Evolutionary conservation across 2,888 invertebrate genomes (phyloP).

Genomic region (Erebia epiphron): DNA sequence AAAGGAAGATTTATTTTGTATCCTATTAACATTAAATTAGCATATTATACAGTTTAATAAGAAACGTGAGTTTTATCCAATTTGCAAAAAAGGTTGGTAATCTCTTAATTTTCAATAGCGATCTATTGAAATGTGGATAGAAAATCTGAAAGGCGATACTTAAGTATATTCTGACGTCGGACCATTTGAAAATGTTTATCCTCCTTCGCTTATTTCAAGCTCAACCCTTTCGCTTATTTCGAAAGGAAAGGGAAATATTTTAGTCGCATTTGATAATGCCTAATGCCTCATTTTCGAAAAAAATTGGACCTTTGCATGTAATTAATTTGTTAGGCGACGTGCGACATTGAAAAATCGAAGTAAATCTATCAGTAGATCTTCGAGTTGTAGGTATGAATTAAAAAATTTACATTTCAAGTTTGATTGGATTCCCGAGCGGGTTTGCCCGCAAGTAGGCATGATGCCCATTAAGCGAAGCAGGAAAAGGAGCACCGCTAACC

Average conservation of each 20-base stretch:
- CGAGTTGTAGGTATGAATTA: not conserved
- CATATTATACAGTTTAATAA: slow-evolving; percentile 25
- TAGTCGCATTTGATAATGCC: too few relatives aligned
- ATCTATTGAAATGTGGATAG: too few relatives aligned
- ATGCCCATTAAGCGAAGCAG: slow-evolving; percentile 66
- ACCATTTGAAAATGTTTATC: too few relatives aligned
- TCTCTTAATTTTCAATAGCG: not conserved
- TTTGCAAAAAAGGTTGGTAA: not conserved
- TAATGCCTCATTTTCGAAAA: too few relatives aligned
- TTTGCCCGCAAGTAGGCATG: slow-evolving; percentile 41
- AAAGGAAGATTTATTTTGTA: slow-evolving; percentile 31
- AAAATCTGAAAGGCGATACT: too few relatives aligned
- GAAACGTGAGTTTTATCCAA: slow-evolving; percentile 12
- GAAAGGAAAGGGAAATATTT: too few relatives aligned
- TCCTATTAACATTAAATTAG: slow-evolving; percentile 28
- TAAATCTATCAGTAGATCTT: not conserved
- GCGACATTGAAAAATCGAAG: not conserved
- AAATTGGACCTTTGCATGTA: not conserved
- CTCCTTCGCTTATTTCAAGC: too few relatives aligned
- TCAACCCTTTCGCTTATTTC: too few relatives aligned
- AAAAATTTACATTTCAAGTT: slow-evolving; percentile 32
- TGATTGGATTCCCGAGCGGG: slow-evolving; percentile 37
- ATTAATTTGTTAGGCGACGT: too few relatives aligned
- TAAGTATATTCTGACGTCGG: too few relatives aligned
- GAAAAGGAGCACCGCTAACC: slow-evolving; percentile 81